Conservation (phyloP, 2,113 vertebrate species). For the Megaptera novaeangliae region DNA sequence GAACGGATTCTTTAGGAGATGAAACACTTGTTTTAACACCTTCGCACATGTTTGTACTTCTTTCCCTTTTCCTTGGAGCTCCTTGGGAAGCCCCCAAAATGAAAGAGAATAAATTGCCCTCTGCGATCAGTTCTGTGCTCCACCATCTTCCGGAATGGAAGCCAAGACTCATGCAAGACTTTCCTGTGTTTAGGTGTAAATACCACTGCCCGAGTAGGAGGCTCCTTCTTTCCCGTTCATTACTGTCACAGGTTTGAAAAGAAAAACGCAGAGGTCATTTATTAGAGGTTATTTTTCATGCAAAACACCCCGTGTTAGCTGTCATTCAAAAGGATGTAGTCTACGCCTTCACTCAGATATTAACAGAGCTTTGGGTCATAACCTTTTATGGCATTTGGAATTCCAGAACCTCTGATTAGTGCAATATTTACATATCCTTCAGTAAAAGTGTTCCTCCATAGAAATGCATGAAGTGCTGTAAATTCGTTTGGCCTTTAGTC, state of each 20-base stretch:
- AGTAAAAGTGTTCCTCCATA: slow-evolving; percentile 85
- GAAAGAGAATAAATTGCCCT: background rate
- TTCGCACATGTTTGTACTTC: background rate
- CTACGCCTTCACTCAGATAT: slow-evolving; percentile 86
- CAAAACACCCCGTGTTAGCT: slow-evolving; percentile 91
- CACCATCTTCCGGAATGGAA: slow-evolving; percentile 25
- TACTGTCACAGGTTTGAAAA: slow-evolving; percentile 91
- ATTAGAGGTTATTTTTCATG: slow-evolving; percentile 94
- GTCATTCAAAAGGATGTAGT: slow-evolving; percentile 87
- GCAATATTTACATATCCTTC: slow-evolving; percentile 95
- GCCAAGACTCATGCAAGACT: background rate
- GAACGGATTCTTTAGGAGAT: background rate
- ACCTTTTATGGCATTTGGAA: slow-evolving; percentile 94
- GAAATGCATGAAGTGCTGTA: slow-evolving; percentile 91
- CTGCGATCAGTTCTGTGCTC: background rate
- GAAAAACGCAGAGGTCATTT: slow-evolving; percentile 94
- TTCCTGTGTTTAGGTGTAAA: slow-evolving; percentile 88
- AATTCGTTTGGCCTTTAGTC: slow-evolving; percentile 95
- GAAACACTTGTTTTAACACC: slow-evolving; percentile 45
- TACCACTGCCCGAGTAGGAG: slow-evolving; percentile 90
- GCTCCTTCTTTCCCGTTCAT: slow-evolving; percentile 90
- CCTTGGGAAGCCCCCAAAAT: background rate
- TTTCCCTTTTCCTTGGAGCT: background rate
- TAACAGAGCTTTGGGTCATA: slow-evolving; percentile 92
- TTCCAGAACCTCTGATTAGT: slow-evolving; percentile 95